These are phyloP conservation scores for Taphrorychus bicolor DNA, from an alignment of 2,888 invertebrate genomes.

Conservation along the genomic window DNA sequence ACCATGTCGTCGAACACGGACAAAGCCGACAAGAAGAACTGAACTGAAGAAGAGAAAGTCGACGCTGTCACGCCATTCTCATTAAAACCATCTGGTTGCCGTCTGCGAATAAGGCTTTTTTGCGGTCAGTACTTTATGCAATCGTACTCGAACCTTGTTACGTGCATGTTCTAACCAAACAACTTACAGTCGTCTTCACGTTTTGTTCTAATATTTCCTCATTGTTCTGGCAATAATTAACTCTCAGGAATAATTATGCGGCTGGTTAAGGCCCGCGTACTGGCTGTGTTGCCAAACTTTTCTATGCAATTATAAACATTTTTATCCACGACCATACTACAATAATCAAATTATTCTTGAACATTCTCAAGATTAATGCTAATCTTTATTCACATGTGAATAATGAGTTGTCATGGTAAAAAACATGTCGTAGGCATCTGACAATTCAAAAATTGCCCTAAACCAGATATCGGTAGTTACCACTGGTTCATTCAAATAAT, in stretches of 20 bases:
- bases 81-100: conserved; percentile 35
- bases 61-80: conserved; percentile 23
- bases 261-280: background rate
- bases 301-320: no score
- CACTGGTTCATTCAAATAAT: no score
- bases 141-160: conserved; percentile 9
- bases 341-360: no score
- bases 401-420: no score
- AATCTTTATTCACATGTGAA: no score
- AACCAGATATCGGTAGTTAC: no score
- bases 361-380: no score
- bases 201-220: conserved; percentile 4
- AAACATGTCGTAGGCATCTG: no score
- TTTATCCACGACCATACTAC: no score
- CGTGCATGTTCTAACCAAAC: conserved; percentile 7
- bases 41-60: conserved; percentile 17
- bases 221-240: conserved; percentile 6
- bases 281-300: background rate
- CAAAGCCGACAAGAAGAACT: conserved; percentile 39
- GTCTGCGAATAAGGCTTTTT: conserved; percentile 18
- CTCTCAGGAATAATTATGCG: background rate
- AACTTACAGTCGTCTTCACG: conserved; percentile 1
- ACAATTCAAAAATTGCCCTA: no score
- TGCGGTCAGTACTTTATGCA: conserved; percentile 20
- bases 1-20: conserved; percentile 13